These are phyloP conservation scores for Penaeus indicus DNA, from an alignment of 1,140 invertebrate species.

Conservation along the genomic window DNA sequence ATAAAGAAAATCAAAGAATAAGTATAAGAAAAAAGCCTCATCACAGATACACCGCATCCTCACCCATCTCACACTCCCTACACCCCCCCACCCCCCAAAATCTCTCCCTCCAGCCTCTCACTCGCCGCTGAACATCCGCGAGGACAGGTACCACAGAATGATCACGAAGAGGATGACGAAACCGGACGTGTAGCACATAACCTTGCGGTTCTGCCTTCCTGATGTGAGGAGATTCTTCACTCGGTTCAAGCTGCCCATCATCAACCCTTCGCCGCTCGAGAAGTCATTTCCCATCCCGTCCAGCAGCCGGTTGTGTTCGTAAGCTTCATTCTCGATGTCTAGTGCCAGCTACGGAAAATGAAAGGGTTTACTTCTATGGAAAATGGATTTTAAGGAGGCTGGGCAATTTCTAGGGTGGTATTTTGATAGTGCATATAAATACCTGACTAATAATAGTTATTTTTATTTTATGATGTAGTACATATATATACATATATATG, in stretches of 20 bases:
- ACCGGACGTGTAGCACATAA: slow-evolving; percentile 72
- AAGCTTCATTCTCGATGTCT: slow-evolving; percentile 68
- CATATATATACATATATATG: too few relatives aligned
- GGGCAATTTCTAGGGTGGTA: too few relatives aligned
- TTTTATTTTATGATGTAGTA: too few relatives aligned
- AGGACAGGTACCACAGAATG: slow-evolving; percentile 70
- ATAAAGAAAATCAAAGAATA: too few relatives aligned
- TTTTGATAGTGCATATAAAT: too few relatives aligned
- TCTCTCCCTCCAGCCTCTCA: not conserved
- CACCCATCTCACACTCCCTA: too few relatives aligned
- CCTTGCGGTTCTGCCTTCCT: slow-evolving; percentile 70
- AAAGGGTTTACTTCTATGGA: too few relatives aligned
- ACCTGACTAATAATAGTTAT: too few relatives aligned
- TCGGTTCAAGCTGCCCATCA: slow-evolving; percentile 70
- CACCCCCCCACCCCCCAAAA: too few relatives aligned
- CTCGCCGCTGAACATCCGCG: slow-evolving; percentile 15
- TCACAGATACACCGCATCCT: too few relatives aligned
- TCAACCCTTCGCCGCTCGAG: slow-evolving; percentile 69
- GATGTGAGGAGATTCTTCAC: slow-evolving; percentile 70
- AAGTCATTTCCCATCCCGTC: slow-evolving; percentile 70
- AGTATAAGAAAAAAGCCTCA: too few relatives aligned
- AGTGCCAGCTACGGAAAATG: slow-evolving; percentile 62
- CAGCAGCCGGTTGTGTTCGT: slow-evolving; percentile 67
- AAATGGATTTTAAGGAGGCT: too few relatives aligned
- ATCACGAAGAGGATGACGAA: slow-evolving; percentile 70